phyloP scores from a whole-genome alignment of 2,113 vertebrate genomes.

The Nesoenas mayeri region DNA sequence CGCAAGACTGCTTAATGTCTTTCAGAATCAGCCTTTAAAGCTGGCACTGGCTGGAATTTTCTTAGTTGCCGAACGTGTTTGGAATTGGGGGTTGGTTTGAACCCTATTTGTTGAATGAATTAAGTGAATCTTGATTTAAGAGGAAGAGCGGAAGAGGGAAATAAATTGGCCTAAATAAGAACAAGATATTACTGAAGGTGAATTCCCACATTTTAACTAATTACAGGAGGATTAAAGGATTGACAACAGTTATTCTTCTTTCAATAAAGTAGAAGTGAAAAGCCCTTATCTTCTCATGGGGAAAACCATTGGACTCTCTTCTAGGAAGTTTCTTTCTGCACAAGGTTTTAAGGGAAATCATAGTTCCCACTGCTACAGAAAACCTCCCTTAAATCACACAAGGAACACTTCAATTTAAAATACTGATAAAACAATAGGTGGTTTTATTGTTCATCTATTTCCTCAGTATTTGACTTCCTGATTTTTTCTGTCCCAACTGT shows the following conservation, averaged over 20 bases:
- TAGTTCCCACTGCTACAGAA: neutral
- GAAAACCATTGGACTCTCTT: neutral
- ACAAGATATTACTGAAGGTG: neutral
- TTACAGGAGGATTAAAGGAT: neutral
- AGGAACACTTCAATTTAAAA: neutral
- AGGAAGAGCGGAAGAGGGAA: neutral
- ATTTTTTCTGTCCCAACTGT: neutral
- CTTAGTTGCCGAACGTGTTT: neutral
- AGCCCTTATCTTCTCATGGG: neutral
- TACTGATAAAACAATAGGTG: neutral
- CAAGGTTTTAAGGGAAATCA: neutral
- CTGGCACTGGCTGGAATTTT: neutral
- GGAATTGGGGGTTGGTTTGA: neutral
- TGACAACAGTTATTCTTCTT: neutral
- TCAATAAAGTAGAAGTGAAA: neutral
- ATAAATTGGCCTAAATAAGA: neutral
- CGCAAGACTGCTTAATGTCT: slow-evolving; percentile 29
- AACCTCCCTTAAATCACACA: neutral
- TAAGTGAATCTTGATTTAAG: neutral
- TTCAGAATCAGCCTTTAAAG: slow-evolving; percentile 27
- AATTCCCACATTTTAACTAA: neutral
- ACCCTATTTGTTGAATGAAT: neutral
- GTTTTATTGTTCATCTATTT: neutral
- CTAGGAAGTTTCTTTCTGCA: neutral
- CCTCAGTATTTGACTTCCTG: neutral